Percentiles rank a stretch among this genome's conserved stretches.
Conservation (phyloP, 1,140 invertebrate genomes). For the Radopholus similis region DNA sequence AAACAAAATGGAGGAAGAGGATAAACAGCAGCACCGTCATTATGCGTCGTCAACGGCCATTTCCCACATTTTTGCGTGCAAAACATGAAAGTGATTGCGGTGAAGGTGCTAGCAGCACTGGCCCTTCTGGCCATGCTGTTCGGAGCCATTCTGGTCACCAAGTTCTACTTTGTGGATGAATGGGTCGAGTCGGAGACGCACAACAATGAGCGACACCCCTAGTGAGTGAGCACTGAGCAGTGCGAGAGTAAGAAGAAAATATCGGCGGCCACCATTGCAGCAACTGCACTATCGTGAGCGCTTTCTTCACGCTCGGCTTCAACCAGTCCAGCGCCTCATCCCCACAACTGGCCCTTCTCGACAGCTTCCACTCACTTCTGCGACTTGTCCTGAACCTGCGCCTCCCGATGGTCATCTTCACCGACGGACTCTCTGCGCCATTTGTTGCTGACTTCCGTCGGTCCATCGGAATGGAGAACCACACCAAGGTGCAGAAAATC, state of each 20-base stretch:
- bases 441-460: slow-evolving; percentile 42
- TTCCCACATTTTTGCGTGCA: neutral
- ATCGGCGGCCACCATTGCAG: neutral
- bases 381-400: slow-evolving; percentile 35
- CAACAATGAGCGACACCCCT: neutral
- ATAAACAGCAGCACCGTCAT: too few relatives aligned
- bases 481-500: slow-evolving; percentile 33
- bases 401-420: slow-evolving; percentile 53
- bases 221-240: neutral
- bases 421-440: slow-evolving; percentile 37
- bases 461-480: slow-evolving; percentile 31
- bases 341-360: slow-evolving; percentile 6
- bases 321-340: neutral
- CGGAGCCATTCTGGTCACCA: neutral
- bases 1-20: too few relatives aligned
- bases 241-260: neutral
- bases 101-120: neutral
- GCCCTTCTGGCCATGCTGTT: neutral
- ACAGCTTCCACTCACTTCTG: slow-evolving; percentile 44
- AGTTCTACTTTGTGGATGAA: neutral
- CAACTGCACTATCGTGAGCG: slow-evolving; percentile 15
- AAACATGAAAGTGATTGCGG: neutral
- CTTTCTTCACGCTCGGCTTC: slow-evolving; percentile 7
- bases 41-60: too few relatives aligned
- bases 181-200: neutral